These are phyloP conservation scores for Nudaria mundana DNA, from an alignment of 2,888 invertebrate species.

Conservation along the genomic window DNA sequence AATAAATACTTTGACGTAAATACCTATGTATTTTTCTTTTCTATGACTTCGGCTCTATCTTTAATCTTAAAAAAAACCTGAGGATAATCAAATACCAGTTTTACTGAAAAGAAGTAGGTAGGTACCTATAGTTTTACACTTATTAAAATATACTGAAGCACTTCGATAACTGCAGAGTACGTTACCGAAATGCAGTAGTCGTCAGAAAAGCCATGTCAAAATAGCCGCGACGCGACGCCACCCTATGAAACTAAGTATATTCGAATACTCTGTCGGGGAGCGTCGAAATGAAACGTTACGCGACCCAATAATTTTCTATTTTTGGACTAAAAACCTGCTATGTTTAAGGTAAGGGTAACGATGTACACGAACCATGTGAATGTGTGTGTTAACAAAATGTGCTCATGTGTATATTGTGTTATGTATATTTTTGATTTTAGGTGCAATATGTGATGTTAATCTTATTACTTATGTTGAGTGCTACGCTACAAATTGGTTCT, in stretches of 20 bases:
- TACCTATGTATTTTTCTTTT: background rate
- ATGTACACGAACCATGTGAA: constrained; percentile 15
- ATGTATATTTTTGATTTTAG: constrained; percentile 46
- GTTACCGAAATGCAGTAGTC: too few relatives aligned
- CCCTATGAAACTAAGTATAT: constrained; percentile 26
- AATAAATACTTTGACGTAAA: constrained; percentile 14
- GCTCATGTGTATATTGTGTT: constrained; percentile 34
- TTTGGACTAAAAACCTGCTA: constrained; percentile 60
- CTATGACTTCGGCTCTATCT: too few relatives aligned
- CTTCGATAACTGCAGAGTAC: too few relatives aligned
- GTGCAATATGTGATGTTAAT: constrained; percentile 61
- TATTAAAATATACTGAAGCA: too few relatives aligned
- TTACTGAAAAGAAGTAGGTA: too few relatives aligned
- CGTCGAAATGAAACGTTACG: constrained; percentile 55
- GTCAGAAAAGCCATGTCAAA: too few relatives aligned
- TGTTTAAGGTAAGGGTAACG: constrained; percentile 61
- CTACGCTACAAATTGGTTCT: constrained; percentile 54
- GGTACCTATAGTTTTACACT: too few relatives aligned
- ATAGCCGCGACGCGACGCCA: constrained; percentile 28
- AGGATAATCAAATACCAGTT: too few relatives aligned
- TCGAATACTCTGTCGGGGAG: constrained; percentile 50
- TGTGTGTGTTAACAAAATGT: constrained; percentile 28
- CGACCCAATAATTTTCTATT: constrained; percentile 45
- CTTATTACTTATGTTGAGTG: constrained; percentile 58
- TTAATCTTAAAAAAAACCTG: too few relatives aligned